Conservation (phyloP, 2,888 invertebrate genomes). For the Kuschelorhynchus macadamiae region DNA sequence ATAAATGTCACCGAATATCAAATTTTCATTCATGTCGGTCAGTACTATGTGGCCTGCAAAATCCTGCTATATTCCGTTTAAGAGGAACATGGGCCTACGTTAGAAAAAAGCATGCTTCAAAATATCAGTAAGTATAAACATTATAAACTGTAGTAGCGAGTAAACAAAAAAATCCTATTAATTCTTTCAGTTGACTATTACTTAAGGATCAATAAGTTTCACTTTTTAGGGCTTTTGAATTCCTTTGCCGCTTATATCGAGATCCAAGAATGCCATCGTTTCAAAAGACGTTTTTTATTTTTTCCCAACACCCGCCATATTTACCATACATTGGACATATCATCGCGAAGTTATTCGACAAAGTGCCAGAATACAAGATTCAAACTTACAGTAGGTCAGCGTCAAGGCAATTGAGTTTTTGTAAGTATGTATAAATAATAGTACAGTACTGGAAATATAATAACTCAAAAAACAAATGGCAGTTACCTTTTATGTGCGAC, state of each 20-base stretch:
- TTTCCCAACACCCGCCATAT: constrained; percentile 65
- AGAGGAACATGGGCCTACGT: constrained; percentile 70
- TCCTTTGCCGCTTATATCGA: constrained; percentile 68
- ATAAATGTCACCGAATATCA: constrained; percentile 70
- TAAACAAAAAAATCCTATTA: not conserved
- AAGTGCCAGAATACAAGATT: constrained; percentile 61
- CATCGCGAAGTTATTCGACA: constrained; percentile 66
- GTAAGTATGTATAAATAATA: constrained; percentile 46
- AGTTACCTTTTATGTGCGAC: no score
- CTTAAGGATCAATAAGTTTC: no score
- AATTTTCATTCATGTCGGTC: constrained; percentile 72
- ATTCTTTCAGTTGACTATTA: no score
- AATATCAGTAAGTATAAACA: constrained; percentile 67
- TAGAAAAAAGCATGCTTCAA: constrained; percentile 70
- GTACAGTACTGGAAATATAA: not conserved
- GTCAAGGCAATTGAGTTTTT: constrained; percentile 49
- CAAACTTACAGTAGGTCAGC: constrained; percentile 39
- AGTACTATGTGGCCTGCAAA: constrained; percentile 70
- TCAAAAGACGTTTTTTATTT: constrained; percentile 66
- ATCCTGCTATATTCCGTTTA: constrained; percentile 71
- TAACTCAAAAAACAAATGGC: not conserved
- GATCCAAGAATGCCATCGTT: constrained; percentile 67
- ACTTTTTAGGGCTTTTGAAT: constrained; percentile 67
- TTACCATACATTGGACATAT: constrained; percentile 71
- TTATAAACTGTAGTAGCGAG: not conserved